Conservation (phyloP, 1,140 invertebrate genomes). For the Caenorhabditis briggsae region DNA sequence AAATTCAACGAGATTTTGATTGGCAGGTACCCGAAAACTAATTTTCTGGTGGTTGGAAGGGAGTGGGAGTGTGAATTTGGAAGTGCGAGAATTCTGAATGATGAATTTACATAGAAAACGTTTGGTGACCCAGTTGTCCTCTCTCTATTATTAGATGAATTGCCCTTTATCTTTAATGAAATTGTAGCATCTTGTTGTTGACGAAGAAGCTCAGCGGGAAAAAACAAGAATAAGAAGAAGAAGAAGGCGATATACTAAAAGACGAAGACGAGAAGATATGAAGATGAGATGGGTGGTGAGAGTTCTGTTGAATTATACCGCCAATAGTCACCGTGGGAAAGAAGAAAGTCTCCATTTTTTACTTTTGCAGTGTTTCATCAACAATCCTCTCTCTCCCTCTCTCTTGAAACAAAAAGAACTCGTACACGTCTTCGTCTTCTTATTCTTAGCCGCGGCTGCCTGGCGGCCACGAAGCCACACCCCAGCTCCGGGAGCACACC, state of each 20-base stretch:
- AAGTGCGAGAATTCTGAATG: not conserved
- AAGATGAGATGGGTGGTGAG: not conserved
- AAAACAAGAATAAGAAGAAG: not conserved
- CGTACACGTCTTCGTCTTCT: not conserved
- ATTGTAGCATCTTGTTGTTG: slow-evolving; percentile 54
- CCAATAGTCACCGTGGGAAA: slow-evolving; percentile 43
- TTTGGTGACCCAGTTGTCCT: not conserved
- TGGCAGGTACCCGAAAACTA: slow-evolving; percentile 1
- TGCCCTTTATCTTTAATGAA: slow-evolving; percentile 45
- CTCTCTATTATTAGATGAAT: slow-evolving; percentile 24
- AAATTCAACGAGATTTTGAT: not conserved
- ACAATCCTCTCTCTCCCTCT: not conserved
- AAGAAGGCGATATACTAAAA: slow-evolving; percentile 16
- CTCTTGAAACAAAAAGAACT: slow-evolving; percentile 6
- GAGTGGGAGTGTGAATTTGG: not conserved
- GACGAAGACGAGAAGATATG: not conserved
- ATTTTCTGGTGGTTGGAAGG: not conserved
- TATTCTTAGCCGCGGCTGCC: not conserved
- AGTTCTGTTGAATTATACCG: slow-evolving; percentile 27
- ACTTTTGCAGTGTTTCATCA: slow-evolving; percentile 6
- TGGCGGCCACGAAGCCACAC: slow-evolving; percentile 43
- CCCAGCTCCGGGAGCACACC: slow-evolving; percentile 10
- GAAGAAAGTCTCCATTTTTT: not conserved
- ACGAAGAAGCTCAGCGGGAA: not conserved
- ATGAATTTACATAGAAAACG: not conserved